Evolutionary conservation across 2,113 vertebrate genomes (phyloP).

Genomic region (Capreolus pygargus): DNA sequence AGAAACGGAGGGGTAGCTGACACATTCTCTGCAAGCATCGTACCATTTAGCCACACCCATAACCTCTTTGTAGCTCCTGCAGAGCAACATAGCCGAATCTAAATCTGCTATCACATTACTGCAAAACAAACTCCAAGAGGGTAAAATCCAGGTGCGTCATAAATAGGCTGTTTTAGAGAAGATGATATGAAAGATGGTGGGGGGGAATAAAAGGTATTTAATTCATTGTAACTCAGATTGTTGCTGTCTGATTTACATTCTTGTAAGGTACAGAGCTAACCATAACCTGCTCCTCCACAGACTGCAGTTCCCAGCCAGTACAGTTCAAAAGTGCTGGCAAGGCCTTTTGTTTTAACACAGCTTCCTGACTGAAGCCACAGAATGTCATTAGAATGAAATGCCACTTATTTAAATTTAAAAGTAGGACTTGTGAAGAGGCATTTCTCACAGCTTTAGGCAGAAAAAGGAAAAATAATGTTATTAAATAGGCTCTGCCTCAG

Average conservation of each 20-base stretch:
- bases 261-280: neutral
- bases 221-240: neutral
- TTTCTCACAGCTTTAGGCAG: neutral
- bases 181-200: neutral
- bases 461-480: neutral
- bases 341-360: neutral
- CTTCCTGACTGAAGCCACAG: neutral
- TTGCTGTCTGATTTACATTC: neutral
- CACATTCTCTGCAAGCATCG: fast-evolving
- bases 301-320: neutral
- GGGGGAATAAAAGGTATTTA: neutral
- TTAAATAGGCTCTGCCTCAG: neutral
- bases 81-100: neutral
- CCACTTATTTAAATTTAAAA: neutral
- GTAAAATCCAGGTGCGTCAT: neutral
- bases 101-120: neutral
- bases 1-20: neutral
- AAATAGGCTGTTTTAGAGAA: neutral
- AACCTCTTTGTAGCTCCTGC: neutral
- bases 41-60: neutral
- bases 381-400: neutral
- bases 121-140: neutral
- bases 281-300: neutral
- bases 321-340: neutral
- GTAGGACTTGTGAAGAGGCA: neutral